A percentile compares a stretch with the other conserved stretches of the same genome.
phyloP scores from a whole-genome alignment of 2,888 invertebrate genomes.

The Rhopalosiphum nymphaeae region DNA sequence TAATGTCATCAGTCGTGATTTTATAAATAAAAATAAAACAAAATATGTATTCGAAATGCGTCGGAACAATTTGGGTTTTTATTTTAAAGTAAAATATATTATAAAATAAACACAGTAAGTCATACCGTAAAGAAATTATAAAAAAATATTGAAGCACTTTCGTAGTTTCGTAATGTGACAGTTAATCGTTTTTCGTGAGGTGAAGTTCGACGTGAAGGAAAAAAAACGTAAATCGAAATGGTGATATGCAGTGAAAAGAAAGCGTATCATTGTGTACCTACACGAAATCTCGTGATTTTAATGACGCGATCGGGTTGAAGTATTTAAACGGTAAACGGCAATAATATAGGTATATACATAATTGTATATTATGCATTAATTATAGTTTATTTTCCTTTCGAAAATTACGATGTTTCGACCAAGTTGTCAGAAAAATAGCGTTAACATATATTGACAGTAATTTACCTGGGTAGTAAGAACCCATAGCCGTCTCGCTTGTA shows the following conservation, averaged over 20 bases:
- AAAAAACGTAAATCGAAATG: constrained; percentile 12
- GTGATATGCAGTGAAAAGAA: constrained; percentile 29
- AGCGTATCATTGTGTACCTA: constrained; percentile 28
- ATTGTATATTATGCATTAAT: not conserved
- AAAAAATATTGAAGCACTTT: constrained; percentile 1
- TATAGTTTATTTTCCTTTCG: constrained; percentile 16
- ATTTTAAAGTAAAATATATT: not conserved
- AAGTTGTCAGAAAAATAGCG: not conserved
- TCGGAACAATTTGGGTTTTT: not conserved
- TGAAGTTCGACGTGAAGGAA: not conserved
- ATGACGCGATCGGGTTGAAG: not conserved
- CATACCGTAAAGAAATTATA: not conserved
- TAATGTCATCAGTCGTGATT: not conserved
- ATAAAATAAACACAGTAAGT: not conserved
- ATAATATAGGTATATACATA: not conserved
- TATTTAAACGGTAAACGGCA: constrained; percentile 13
- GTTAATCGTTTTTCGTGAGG: constrained; percentile 23
- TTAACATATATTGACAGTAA: not conserved
- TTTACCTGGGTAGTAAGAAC: not conserved
- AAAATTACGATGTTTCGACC: not conserved
- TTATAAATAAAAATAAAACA: not conserved
- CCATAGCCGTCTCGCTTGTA: not conserved
- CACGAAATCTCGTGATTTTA: constrained; percentile 29
- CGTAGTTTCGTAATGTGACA: not conserved
- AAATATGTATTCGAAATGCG: not conserved